Conservation (phyloP, 2,113 vertebrate genomes). For the Cyprinodon variegatus region DNA sequence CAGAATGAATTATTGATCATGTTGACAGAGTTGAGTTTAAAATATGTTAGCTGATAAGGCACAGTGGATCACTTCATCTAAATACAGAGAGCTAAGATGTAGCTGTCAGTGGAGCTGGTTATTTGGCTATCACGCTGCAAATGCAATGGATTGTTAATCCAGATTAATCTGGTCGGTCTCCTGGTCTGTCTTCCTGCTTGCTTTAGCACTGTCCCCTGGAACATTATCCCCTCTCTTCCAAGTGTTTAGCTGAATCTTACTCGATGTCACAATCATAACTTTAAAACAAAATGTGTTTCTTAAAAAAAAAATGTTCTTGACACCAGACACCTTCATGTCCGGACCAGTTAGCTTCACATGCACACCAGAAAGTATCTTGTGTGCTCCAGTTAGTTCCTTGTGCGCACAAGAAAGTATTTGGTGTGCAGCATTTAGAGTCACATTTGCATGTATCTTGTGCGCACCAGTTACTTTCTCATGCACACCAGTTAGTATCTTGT, state of each 20-base stretch:
- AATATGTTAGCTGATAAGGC: constrained; percentile 56
- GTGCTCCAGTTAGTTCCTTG: no score
- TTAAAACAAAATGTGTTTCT: neutral
- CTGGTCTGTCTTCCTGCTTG: neutral
- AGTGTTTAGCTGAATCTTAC: neutral
- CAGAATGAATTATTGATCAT: constrained; percentile 64
- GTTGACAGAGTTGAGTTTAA: constrained; percentile 54
- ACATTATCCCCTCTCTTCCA: neutral
- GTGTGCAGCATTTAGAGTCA: no score
- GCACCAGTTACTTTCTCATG: no score
- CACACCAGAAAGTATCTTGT: no score
- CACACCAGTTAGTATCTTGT: no score
- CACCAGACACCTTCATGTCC: no score
- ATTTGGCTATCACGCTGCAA: constrained; percentile 39
- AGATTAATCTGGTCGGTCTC: neutral
- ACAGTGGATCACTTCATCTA: constrained; percentile 57
- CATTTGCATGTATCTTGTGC: no score
- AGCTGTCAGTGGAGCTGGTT: constrained; percentile 24
- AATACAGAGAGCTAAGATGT: constrained; percentile 60
- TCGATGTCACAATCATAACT: neutral
- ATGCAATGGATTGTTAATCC: neutral
- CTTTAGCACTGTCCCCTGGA: neutral
- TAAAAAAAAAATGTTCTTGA: no score
- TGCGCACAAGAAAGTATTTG: no score
- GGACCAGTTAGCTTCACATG: no score